Evolutionary conservation across 2,797 vertebrate genomes (phyloP), one percentile per base, ranked within the genome.

Genomic region (Dryobates pubescens): DNA sequence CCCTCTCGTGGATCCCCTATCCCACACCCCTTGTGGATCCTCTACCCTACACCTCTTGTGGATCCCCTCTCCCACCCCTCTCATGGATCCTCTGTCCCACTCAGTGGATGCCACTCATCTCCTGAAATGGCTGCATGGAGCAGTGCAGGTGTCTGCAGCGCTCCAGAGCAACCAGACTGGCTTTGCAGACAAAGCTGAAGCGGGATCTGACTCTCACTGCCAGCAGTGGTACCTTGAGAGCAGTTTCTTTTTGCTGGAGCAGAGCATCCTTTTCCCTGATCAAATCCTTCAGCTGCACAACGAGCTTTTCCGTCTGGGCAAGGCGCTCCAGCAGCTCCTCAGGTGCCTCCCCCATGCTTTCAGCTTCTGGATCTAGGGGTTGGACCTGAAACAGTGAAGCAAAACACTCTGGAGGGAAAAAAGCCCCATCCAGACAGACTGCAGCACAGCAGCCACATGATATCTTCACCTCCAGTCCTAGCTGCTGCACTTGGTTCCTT

Each of bases 221-320:
- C 14, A 71, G 32, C 78, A 29, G 59, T 1, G 8, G 23, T 97
- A 99, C 99, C 98, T 99, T 98, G 17, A 98, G 93, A 84, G 88
- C 93, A 56, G 88, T 96, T 95, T 99, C 98, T 64, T 98, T 98
- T 59, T 94, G 97, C 85, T 97, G 95, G 17, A 99, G 98, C 78
- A 98, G 97, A 20, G 57, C 61, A 94, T 99, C 99, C 95, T 99
- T 99, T 80, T 99, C 98, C 85, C 97, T 97, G 90, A 99, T 96
- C 82, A 99, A 95, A 75, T 98, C 98, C 94, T 99, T 99, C 81
- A 99, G 97, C 92, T 99, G 98, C 47, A 98, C 97, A 79, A 99
- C 98, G 67, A 99, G 97, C 67, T 98, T 97, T 70, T 99, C 99
- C 63, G 98, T 97, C 82, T 98, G 98, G 75, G 98, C 97, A 90